Base-by-base conservation (phyloP, 1,140 invertebrate species). In the Drosophila kohkoa region DNA sequence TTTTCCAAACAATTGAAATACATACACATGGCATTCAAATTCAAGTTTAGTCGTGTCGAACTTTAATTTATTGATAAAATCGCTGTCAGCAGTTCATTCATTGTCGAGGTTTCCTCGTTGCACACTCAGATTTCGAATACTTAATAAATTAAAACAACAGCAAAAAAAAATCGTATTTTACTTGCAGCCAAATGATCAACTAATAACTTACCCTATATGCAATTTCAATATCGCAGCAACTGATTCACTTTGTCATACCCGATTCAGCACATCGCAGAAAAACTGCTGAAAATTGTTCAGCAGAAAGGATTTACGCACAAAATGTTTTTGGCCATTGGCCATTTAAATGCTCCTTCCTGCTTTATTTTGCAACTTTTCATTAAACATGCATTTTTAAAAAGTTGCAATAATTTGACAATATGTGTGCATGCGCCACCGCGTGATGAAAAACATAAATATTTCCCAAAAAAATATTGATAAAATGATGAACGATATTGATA, bases 401-500 rank as follows among this genome's bases (percentile, higher is more conserved):
- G 73, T 59, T 66, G 55, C 65, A 65, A 76, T 76, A 72, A 65
- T 65, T 72, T 72, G 54, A 48, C 68, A 52, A 72, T 66, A 16
- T 75, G 66, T n/a, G 48, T 25, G 20, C 20, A 35, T 16, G 57
- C 11, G 28, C n/a, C 16, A 35, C 5, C 8, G 35, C 35, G 35
- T 38, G 5, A 6, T 3, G 48, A 3, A 55, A 13, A 38, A 69
- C 48, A 6, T 41, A 20, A 69, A 68, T 46, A 30, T 28, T 48
- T 13, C 15, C 16, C 20, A 25, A 10, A 59, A 58, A 59, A 72
- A 65, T 71, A 75, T 59, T 71, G 48, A 57, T n/a, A 69, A 69
- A 58, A 32, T 20, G 20, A 32, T 67, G 55, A 38, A 35, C 38
- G 32, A 58, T 72, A 57, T 41, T 52, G 38, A 68, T 46, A 68